phyloP scores from a whole-genome alignment of 2,888 invertebrate species.

The Tinea pellionella region DNA sequence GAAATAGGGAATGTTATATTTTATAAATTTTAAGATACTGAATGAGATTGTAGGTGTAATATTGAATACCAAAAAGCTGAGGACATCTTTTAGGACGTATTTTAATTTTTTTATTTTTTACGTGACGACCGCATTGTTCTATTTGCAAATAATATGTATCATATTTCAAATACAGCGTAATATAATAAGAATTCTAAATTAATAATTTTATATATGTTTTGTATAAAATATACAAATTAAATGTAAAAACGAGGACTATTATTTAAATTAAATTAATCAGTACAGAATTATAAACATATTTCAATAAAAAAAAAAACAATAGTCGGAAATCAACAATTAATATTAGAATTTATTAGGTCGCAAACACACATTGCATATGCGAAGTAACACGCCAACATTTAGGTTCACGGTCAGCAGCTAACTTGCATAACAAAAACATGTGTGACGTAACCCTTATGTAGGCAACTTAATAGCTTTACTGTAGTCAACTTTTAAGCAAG shows the following conservation, averaged over 20 bases:
- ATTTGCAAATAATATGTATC: too few relatives aligned
- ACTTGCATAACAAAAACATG: slow-evolving; percentile 2
- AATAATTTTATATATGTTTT: too few relatives aligned
- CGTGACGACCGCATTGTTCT: too few relatives aligned
- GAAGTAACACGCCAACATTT: background rate
- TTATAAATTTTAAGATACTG: too few relatives aligned
- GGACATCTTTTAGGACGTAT: too few relatives aligned
- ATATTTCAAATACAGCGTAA: too few relatives aligned
- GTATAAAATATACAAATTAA: too few relatives aligned
- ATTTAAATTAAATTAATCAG: background rate
- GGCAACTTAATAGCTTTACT: background rate
- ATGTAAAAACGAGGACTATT: background rate
- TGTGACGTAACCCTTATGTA: background rate
- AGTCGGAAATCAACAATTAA: background rate
- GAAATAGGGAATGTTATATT: too few relatives aligned
- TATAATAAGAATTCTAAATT: too few relatives aligned
- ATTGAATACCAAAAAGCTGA: too few relatives aligned
- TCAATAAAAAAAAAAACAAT: background rate
- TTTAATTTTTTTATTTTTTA: too few relatives aligned
- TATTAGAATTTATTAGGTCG: background rate
- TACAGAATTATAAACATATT: background rate
- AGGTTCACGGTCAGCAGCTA: slow-evolving; percentile 10
- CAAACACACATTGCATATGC: background rate
- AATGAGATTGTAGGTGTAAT: too few relatives aligned
- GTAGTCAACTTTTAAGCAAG: background rate